Evolutionary conservation across 1,140 invertebrate species (phyloP), one percentile per base, ranked within the genome.

Genomic region (Aphidius gifuensis): DNA sequence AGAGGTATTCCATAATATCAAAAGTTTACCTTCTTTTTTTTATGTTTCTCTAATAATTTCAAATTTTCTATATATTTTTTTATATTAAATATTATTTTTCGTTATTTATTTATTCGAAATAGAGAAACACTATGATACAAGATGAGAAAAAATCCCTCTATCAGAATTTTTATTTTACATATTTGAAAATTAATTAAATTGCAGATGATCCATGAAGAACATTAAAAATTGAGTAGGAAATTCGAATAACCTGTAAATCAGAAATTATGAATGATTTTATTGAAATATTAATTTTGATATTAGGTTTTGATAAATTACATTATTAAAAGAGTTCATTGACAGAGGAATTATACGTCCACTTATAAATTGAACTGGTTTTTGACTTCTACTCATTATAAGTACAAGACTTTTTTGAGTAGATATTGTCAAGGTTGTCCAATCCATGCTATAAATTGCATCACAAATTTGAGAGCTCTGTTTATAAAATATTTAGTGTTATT

Each of bases 161-260:
- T 32, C 4, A 32, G 23, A 32, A 32, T 3, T 32, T 3, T 32
- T 4, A 53, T 9, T 23, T 39, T 5, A 5, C 9, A 1, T 44
- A 8, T 44, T 44, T 7, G 5, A 44, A 44, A 11, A 44, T 3
- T 44, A 8, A 7, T 44, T 11, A 44, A 44, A 44, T 7, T 5
- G 43, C 50, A 9, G 53, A 62, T 55, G 60, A 56, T 40, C 38
- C n/a, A 44, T 62, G 54, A 23, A 62, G 48, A 50, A 58, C 40
- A 58, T 63, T 63, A 42, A 45, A 63, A 7, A 51, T 42, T 6
- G 61, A 63, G 46, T 63, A 63, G 6, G 61, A 63, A 32, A 63
- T 9, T 43, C 58, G 58, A 2, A 63, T 50, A 5, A 63, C 9
- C 61, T 63, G 47, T 51, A 62, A 53, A 11, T 3, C 9, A 46